These are phyloP conservation scores for Cheilosia scutellata DNA, from an alignment of 2,888 invertebrate species.

Conservation along the genomic window DNA sequence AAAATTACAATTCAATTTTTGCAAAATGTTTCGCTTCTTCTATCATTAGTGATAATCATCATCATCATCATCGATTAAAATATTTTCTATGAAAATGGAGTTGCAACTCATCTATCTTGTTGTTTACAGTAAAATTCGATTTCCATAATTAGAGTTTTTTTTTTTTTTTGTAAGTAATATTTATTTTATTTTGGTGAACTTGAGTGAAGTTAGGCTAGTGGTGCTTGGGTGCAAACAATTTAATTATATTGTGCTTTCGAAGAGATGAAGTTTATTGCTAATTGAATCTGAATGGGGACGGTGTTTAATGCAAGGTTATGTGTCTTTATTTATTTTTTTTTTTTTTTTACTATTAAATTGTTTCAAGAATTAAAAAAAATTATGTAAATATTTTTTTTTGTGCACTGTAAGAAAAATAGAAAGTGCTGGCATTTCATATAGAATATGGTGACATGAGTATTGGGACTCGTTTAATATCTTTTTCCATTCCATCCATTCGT, in stretches of 20 bases:
- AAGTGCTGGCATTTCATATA: too few relatives aligned
- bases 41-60: not conserved
- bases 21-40: not conserved
- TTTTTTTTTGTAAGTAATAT: constrained; percentile 4
- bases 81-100: constrained; percentile 49
- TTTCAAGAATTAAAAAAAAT: not conserved
- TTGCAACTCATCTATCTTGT: constrained; percentile 74
- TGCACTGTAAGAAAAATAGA: not conserved
- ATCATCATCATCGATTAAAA: constrained; percentile 1
- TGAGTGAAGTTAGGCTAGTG: not conserved
- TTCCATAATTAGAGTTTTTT: constrained; percentile 31
- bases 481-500: too few relatives aligned
- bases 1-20: not conserved
- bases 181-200: constrained; percentile 7
- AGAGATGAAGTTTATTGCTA: not conserved
- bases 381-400: not conserved
- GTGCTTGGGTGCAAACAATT: constrained; percentile 23
- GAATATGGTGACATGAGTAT: too few relatives aligned
- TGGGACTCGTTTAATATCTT: too few relatives aligned
- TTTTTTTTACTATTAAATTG: not conserved
- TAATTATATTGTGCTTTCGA: constrained; percentile 16
- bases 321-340: not conserved
- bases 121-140: constrained; percentile 48
- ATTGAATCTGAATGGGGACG: not conserved
- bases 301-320: constrained; percentile 1